Conservation (phyloP, 2,797 vertebrate genomes). For the Phaenicophaeus curvirostris region DNA sequence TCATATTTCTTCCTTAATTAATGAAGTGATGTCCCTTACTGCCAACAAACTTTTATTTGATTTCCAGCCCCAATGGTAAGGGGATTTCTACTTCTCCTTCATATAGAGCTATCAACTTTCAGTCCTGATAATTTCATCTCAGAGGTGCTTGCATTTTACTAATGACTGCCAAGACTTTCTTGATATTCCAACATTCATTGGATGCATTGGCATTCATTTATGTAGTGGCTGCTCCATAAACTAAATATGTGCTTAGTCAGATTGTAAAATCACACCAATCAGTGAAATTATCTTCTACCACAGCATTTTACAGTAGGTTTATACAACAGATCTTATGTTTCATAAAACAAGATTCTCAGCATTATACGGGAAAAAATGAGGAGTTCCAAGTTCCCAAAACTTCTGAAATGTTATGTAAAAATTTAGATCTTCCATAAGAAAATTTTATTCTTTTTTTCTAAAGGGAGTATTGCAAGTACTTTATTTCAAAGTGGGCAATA, state of each 20-base stretch:
- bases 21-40: neutral
- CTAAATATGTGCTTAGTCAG: neutral
- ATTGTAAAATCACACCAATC: neutral
- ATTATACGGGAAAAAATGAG: neutral
- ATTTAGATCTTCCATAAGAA: neutral
- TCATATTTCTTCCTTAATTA: neutral
- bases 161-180: neutral
- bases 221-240: neutral
- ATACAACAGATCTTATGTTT: neutral
- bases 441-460: neutral
- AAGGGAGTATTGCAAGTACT: neutral
- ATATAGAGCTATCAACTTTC: neutral
- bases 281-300: neutral
- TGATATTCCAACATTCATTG: neutral
- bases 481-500: neutral
- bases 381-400: neutral
- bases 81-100: neutral
- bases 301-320: neutral
- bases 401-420: neutral
- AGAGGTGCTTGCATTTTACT: neutral
- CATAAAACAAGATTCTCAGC: neutral
- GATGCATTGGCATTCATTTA: neutral
- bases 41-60: neutral
- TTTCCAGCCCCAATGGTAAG: accelerated
- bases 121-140: neutral